These are phyloP conservation scores for Oxyruncus cristatus DNA, from an alignment of 2,113 vertebrate species.

Conservation along the genomic window DNA sequence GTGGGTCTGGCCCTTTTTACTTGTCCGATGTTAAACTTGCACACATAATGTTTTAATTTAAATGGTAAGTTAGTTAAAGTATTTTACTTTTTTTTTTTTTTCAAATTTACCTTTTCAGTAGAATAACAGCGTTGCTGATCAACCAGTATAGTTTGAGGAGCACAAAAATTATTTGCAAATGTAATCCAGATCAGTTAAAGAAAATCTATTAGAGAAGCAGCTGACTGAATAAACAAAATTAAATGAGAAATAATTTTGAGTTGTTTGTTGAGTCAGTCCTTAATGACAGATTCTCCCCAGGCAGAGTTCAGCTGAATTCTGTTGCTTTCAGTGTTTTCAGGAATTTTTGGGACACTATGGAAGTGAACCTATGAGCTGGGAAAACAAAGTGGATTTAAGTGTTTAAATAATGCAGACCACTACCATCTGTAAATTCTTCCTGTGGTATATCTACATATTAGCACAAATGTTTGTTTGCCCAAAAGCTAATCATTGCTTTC, in stretches of 20 bases:
- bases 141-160: not conserved
- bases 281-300: not conserved
- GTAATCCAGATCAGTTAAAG: not conserved
- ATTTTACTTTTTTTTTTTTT: not conserved
- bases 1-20: too few relatives aligned
- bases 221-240: not conserved
- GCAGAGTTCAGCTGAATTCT: not conserved
- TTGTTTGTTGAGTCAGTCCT: not conserved
- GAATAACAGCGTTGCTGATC: not conserved
- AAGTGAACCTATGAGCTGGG: not conserved
- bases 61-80: not conserved
- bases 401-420: not conserved
- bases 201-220: not conserved
- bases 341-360: not conserved
- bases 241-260: not conserved
- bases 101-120: not conserved
- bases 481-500: not conserved
- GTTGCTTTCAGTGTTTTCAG: not conserved
- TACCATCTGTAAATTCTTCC: not conserved
- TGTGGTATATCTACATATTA: too few relatives aligned
- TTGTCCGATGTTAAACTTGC: not conserved
- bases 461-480: not conserved
- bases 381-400: not conserved
- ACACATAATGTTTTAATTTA: not conserved
- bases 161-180: not conserved